Evolutionary conservation across 2,888 invertebrate genomes (phyloP).

Genomic region (Tholera decimalis): DNA sequence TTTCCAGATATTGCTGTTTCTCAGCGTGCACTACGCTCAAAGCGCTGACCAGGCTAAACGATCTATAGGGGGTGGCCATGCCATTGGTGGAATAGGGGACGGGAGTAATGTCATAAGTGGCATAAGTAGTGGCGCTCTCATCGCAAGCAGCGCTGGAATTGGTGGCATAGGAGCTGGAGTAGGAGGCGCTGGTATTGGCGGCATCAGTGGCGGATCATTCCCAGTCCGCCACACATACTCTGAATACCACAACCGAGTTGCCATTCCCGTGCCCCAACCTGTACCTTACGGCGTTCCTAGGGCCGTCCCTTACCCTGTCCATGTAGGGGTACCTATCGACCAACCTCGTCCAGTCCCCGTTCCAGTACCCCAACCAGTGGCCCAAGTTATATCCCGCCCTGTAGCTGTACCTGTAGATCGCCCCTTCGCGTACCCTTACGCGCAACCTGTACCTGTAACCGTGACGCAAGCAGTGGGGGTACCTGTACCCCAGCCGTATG

Average conservation of each 20-base stretch:
- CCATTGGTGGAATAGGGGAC: slow-evolving; percentile 10
- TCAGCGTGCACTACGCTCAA: slow-evolving; percentile 61
- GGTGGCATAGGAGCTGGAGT: slow-evolving; percentile 27
- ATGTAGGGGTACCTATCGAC: slow-evolving; percentile 88
- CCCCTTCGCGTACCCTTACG: slow-evolving; percentile 90
- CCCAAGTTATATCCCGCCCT: slow-evolving; percentile 86
- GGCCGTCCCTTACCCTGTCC: slow-evolving; percentile 88
- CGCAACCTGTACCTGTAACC: slow-evolving; percentile 89
- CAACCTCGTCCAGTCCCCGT: slow-evolving; percentile 87
- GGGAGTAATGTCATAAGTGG: slow-evolving; percentile 18
- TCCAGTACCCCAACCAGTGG: slow-evolving; percentile 87
- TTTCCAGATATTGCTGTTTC: slow-evolving; percentile 74
- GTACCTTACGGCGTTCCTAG: slow-evolving; percentile 80
- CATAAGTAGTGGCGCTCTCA: slow-evolving; percentile 16
- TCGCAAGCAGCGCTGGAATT: slow-evolving; percentile 5
- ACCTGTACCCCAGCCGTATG: slow-evolving; percentile 90
- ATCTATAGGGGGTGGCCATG: slow-evolving; percentile 38
- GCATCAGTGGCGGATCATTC: slow-evolving; percentile 49
- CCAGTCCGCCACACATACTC: slow-evolving; percentile 83
- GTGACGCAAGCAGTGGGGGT: slow-evolving; percentile 89
- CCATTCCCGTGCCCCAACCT: slow-evolving; percentile 90
- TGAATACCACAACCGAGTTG: slow-evolving; percentile 87
- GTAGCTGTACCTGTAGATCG: slow-evolving; percentile 88
- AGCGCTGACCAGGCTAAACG: slow-evolving; percentile 69
- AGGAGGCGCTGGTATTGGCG: background rate